Percentiles rank a stretch among this genome's conserved stretches.
Conservation (phyloP, 2,888 invertebrate species). For the Tethea ocularis region DNA sequence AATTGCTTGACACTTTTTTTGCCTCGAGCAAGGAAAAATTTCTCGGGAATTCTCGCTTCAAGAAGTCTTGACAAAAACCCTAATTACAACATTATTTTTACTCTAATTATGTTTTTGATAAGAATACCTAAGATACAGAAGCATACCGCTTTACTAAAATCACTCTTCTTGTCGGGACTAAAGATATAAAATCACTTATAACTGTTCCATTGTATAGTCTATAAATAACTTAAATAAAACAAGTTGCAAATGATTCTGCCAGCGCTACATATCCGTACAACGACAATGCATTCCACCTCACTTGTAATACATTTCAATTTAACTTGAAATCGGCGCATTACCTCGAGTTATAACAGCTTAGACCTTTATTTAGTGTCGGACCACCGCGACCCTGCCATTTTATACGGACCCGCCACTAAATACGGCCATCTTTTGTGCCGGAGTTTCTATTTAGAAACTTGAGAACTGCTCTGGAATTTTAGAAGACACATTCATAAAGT, state of each 20-base stretch:
- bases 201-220: too few species aligned
- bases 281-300: constrained; percentile 54
- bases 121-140: too few species aligned
- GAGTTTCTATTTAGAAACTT: not conserved
- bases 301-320: constrained; percentile 67
- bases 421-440: constrained; percentile 20
- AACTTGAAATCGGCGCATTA: constrained; percentile 51
- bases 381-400: constrained; percentile 14
- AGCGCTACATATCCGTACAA: constrained; percentile 17
- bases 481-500: not conserved
- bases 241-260: constrained; percentile 16
- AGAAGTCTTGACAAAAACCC: too few species aligned
- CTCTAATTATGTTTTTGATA: too few species aligned
- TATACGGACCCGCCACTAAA: constrained; percentile 13
- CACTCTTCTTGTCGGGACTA: too few species aligned
- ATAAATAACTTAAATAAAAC: not conserved
- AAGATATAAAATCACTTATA: too few species aligned
- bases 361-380: constrained; percentile 46
- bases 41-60: too few species aligned
- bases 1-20: too few species aligned
- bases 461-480: not conserved
- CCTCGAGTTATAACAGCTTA: constrained; percentile 45
- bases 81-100: too few species aligned
- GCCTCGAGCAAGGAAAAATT: too few species aligned
- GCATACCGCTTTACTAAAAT: too few species aligned